A percentile compares a stretch with the other conserved stretches of the same genome.
phyloP scores from a whole-genome alignment of 1,140 invertebrate genomes.

The Pseudomyrmex gracilis region DNA sequence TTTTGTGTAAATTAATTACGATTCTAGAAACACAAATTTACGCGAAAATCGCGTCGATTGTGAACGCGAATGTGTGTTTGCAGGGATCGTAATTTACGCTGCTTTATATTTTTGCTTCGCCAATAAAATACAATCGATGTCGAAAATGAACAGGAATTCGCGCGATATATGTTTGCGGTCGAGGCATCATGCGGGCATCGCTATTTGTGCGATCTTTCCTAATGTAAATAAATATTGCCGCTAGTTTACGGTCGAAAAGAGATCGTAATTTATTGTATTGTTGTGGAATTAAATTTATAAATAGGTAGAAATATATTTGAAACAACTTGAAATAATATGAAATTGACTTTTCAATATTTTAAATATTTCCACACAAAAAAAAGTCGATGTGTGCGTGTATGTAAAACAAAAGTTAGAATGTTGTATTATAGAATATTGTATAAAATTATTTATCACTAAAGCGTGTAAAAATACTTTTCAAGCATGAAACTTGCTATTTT shows the following conservation, averaged over 20 bases:
- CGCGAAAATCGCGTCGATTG: conserved; percentile 1
- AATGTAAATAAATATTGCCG: conserved; percentile 41
- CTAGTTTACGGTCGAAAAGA: background rate
- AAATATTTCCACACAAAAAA: too few relatives aligned
- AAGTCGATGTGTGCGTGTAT: too few relatives aligned
- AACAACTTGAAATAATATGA: too few relatives aligned
- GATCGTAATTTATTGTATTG: background rate
- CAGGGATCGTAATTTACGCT: background rate
- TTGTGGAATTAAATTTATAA: too few relatives aligned
- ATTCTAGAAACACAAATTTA: background rate
- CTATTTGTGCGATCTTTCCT: conserved; percentile 11
- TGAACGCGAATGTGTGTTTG: background rate
- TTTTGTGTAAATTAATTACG: conserved; percentile 4
- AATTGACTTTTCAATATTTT: background rate
- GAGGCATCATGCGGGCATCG: background rate
- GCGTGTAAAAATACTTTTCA: too few relatives aligned
- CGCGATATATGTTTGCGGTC: conserved; percentile 10
- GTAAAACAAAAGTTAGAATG: too few relatives aligned
- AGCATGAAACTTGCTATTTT: background rate
- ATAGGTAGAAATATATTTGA: too few relatives aligned
- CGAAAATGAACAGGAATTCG: conserved; percentile 1
- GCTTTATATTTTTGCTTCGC: conserved; percentile 30
- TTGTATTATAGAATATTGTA: too few relatives aligned
- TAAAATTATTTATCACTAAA: too few relatives aligned
- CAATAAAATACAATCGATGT: conserved; percentile 13